Base-by-base conservation (phyloP, 2,797 vertebrate genomes). In the Xenopus petersii region DNA sequence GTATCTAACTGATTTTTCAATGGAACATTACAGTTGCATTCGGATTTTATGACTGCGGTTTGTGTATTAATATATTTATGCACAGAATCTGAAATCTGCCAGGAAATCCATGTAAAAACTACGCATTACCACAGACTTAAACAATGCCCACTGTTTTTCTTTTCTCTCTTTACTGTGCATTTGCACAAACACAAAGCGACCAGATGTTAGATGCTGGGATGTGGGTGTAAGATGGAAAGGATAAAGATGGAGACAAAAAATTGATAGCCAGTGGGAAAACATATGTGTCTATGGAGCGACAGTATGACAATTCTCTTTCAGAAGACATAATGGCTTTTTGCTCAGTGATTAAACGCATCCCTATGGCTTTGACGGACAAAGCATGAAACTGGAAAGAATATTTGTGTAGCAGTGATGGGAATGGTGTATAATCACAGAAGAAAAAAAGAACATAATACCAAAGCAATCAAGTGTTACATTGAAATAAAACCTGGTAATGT, bases 141-240 rank as follows among this genome's bases (percentile, higher is more conserved):
- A 69, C 66, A 78, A 61, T 59, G 49, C 71, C 15, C 4, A 30
- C 66, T 66, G 62, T 24, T 47, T 74, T 59, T 58, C 58, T n/a
- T 67, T 54, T 24, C 42, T 56, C 26, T 17, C 10, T 58, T 68
- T 68, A 66, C 54, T 59, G n/a, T 61, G 48, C 65, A 74, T 74
- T 74, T 79, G 77, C 61, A 74, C 77, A 79, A 70, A 79, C 55
- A 74, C 77, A 79, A 79, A 65, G 77, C 61, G 59, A 46, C 26
- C 71, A 70, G 69, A 56, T 70, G 77, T 60, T 70, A 62, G 75
- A 56, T 51, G 76, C 76, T 70, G 71, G 59, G 71, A 69, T 69
- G 76, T 78, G 76, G 76, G 76, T 78, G 76, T 78, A 73, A 70
- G 76, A 78, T 78, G 71, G 76, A 64, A 74, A 70, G 60, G 73